A percentile compares a stretch with the other conserved stretches of the same genome.
Evolutionary conservation across 1,140 invertebrate species (phyloP).

Genomic region (Drosophila pachea): DNA sequence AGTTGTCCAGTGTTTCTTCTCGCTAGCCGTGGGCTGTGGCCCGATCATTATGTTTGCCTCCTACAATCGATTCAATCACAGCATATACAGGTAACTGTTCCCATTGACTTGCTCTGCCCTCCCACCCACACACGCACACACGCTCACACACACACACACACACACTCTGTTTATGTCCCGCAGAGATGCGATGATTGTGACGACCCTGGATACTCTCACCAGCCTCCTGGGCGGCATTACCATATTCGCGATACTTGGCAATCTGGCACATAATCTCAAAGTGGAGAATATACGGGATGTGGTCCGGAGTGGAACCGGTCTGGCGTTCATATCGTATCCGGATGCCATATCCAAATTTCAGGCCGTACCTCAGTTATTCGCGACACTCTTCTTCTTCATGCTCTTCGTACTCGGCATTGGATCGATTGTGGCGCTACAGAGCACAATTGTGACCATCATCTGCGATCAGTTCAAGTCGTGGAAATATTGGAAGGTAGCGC

Average conservation of each 20-base stretch:
- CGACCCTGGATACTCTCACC: constrained; percentile 85
- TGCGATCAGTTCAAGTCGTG: constrained; percentile 85
- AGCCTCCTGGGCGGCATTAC: constrained; percentile 89
- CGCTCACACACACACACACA: no score
- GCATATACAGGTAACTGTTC: constrained; percentile 89
- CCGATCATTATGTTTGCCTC: constrained; percentile 89
- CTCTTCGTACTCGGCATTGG: constrained; percentile 89
- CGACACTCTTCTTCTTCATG: constrained; percentile 95
- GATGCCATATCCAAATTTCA: constrained; percentile 92
- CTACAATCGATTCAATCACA: constrained; percentile 90
- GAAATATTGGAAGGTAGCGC: constrained; percentile 83
- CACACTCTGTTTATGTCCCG: neutral
- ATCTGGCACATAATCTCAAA: constrained; percentile 82
- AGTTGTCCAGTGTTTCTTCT: constrained; percentile 90
- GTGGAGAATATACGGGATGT: constrained; percentile 81
- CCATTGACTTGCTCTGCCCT: no score
- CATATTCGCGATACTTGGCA: constrained; percentile 89
- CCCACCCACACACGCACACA: neutral
- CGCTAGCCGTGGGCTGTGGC: constrained; percentile 88
- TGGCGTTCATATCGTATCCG: constrained; percentile 93
- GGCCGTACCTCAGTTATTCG: constrained; percentile 85
- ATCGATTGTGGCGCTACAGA: constrained; percentile 85
- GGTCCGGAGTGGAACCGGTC: constrained; percentile 84
- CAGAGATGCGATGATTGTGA: constrained; percentile 86
- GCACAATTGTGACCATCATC: constrained; percentile 84